phyloP scores from a whole-genome alignment of 2,113 vertebrate species.

The Mus musculus region DNA sequence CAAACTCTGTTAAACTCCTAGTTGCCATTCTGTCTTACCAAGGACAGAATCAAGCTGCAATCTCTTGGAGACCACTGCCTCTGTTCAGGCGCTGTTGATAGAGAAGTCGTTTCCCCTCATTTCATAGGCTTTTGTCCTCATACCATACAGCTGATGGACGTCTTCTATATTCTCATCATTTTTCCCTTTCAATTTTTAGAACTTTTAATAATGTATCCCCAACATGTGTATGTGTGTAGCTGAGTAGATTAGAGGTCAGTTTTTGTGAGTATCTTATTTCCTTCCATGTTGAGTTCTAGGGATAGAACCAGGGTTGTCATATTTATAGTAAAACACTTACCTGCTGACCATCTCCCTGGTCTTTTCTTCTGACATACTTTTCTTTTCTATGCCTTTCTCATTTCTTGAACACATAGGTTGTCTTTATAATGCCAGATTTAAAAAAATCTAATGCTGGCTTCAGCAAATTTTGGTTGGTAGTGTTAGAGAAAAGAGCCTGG shows the following conservation, averaged over 20 bases:
- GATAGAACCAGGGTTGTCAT: neutral
- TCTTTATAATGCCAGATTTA: neutral
- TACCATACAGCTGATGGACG: neutral
- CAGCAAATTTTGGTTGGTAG: neutral
- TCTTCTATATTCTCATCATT: neutral
- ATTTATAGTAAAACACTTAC: neutral
- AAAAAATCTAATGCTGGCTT: neutral
- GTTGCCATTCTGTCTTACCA: neutral
- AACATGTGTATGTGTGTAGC: neutral
- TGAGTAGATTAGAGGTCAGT: neutral
- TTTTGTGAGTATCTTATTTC: neutral
- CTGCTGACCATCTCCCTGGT: neutral
- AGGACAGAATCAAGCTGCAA: neutral
- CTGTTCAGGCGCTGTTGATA: neutral
- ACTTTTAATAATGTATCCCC: neutral
- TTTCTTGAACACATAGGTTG: neutral
- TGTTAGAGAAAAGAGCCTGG: neutral
- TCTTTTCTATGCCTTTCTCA: neutral
- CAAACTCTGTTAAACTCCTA: neutral
- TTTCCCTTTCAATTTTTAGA: neutral
- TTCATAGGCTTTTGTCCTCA: neutral
- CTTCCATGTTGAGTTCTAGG: neutral
- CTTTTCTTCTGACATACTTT: neutral
- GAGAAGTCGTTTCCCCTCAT: neutral
- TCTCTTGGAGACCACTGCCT: neutral